These are phyloP conservation scores for Alectoris magna DNA, from an alignment of 2,797 vertebrate species.

Conservation along the genomic window DNA sequence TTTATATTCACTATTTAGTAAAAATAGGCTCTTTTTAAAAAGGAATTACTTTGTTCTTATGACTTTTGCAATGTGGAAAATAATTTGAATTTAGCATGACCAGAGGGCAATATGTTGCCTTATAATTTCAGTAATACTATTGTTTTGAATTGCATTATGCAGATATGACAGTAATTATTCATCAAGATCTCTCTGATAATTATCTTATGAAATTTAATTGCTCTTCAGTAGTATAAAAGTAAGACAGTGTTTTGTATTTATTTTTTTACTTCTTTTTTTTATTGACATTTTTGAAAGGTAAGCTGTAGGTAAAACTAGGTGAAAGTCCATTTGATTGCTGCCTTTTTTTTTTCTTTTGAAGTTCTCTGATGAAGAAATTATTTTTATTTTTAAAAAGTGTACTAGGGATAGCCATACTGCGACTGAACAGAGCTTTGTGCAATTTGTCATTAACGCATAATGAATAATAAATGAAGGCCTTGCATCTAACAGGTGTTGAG, in stretches of 20 bases:
- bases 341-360: not conserved
- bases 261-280: not conserved
- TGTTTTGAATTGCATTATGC: not conserved
- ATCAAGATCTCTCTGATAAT: not conserved
- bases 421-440: not conserved
- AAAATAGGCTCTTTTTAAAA: not conserved
- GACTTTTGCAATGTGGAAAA: not conserved
- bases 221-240: not conserved
- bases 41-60: not conserved
- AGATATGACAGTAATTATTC: conserved; percentile 9
- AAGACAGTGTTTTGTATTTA: not conserved
- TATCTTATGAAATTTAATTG: not conserved
- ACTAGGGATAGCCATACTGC: not conserved
- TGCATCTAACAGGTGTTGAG: not conserved
- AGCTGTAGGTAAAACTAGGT: rapidly evolving
- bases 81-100: conserved; percentile 11
- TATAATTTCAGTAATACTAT: conserved; percentile 9
- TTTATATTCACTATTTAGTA: not conserved
- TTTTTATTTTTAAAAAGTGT: not conserved
- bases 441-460: not conserved
- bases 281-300: not conserved
- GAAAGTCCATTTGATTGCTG: not conserved
- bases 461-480: not conserved
- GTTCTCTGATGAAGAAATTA: not conserved
- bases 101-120: not conserved